Evolutionary conservation across 2,888 invertebrate species (phyloP).

Genomic region (Thelaira solivaga): DNA sequence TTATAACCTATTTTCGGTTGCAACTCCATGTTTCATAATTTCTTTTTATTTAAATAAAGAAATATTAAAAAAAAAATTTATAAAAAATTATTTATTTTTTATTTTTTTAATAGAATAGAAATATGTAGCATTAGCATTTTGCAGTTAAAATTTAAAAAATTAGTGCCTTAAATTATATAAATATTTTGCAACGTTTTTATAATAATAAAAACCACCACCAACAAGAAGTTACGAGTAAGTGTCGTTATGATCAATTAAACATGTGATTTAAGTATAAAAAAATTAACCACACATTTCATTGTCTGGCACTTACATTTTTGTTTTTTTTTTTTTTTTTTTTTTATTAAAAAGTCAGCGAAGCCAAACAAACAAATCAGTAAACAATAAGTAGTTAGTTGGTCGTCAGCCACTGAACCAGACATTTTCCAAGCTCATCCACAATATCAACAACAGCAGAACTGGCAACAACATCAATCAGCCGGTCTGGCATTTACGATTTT

Average conservation of each 20-base stretch:
- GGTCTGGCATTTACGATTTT: slow-evolving; percentile 45
- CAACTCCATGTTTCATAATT: too few relatives aligned
- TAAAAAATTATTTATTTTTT: too few relatives aligned
- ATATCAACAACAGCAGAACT: slow-evolving; percentile 3
- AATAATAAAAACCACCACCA: too few relatives aligned
- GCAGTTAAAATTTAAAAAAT: too few relatives aligned
- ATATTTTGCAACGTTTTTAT: too few relatives aligned
- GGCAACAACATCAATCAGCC: slow-evolving; percentile 45
- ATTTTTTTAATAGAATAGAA: too few relatives aligned
- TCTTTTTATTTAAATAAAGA: too few relatives aligned
- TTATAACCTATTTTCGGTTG: too few relatives aligned
- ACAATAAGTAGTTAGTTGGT: neutral
- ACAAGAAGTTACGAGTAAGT: too few relatives aligned
- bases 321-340: neutral
- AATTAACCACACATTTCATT: slow-evolving; percentile 40
- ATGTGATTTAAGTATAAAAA: slow-evolving; percentile 34
- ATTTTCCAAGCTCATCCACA: slow-evolving; percentile 19
- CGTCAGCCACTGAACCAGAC: slow-evolving; percentile 29
- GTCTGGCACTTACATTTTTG: slow-evolving; percentile 35
- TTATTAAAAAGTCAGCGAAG: slow-evolving; percentile 9
- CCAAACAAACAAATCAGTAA: neutral
- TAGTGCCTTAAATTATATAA: slow-evolving; percentile 7
- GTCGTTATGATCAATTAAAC: slow-evolving; percentile 32
- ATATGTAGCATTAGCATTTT: too few relatives aligned
- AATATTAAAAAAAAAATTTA: too few relatives aligned